Conservation (phyloP, 2,113 vertebrate genomes). For the Proterorhinus semilunaris region DNA sequence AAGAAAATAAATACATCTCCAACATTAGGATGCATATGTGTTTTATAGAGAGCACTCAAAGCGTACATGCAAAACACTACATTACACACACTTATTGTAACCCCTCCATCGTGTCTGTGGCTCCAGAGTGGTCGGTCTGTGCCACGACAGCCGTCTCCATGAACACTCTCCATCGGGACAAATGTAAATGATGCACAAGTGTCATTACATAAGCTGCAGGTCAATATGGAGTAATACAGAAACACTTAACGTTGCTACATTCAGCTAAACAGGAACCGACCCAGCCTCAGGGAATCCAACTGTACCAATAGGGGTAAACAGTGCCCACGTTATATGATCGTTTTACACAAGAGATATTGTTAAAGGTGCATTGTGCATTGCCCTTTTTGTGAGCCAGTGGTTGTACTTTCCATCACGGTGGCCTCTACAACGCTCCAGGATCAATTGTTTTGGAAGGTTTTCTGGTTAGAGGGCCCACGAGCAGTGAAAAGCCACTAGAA, state of each 20-base stretch:
- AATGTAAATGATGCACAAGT: conserved; percentile 25
- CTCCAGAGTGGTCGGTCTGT: conserved; percentile 66
- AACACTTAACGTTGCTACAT: conserved; percentile 38
- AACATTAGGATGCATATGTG: conserved; percentile 72
- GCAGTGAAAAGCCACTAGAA: no score
- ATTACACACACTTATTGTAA: conserved; percentile 33
- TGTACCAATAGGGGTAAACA: not conserved
- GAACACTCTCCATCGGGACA: not conserved
- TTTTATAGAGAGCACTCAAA: conserved; percentile 74
- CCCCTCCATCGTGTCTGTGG: not conserved
- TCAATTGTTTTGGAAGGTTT: not conserved
- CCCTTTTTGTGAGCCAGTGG: no score
- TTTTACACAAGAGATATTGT: no score
- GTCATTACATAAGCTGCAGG: conserved; percentile 42
- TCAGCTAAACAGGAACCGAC: conserved; percentile 1
- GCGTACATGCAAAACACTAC: conserved; percentile 72
- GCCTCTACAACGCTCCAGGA: no score
- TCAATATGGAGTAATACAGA: conserved; percentile 38
- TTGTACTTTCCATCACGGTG: no score
- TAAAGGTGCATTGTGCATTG: no score
- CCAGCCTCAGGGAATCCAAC: not conserved
- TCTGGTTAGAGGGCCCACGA: no score
- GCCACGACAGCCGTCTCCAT: conserved; percentile 10
- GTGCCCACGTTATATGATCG: no score
- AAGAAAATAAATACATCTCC: conserved; percentile 79